Evolutionary conservation across 2,888 invertebrate species (phyloP).

Genomic region (Agapostemon virescens): DNA sequence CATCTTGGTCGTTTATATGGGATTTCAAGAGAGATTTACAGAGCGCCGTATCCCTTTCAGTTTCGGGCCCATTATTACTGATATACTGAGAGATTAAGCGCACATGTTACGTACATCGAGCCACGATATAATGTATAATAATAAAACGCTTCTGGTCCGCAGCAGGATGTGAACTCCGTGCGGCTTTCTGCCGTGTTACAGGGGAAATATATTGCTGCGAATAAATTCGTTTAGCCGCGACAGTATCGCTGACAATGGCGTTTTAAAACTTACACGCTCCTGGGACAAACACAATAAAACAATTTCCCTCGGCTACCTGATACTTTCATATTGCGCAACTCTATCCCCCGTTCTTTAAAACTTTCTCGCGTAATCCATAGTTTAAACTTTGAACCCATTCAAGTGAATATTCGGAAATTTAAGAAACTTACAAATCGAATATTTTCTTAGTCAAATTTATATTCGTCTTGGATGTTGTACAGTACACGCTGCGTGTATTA

Average conservation of each 20-base stretch:
- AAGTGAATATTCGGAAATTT: no score
- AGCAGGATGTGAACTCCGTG: constrained; percentile 56
- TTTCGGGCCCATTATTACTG: constrained; percentile 74
- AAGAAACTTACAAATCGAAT: no score
- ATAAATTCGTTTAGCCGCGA: constrained; percentile 26
- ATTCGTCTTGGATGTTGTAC: no score
- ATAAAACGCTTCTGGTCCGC: constrained; percentile 60
- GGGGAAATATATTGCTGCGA: neutral
- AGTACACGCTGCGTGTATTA: no score
- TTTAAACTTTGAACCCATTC: neutral
- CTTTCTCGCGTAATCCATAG: neutral
- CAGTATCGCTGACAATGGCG: constrained; percentile 9
- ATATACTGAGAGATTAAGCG: constrained; percentile 78
- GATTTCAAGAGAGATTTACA: constrained; percentile 71
- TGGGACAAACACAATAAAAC: neutral
- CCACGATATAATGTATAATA: constrained; percentile 65
- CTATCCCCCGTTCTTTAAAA: neutral
- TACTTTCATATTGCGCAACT: neutral
- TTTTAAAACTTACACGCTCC: constrained; percentile 4
- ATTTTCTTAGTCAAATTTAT: no score
- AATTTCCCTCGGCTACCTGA: neutral
- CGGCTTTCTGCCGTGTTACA: constrained; percentile 56
- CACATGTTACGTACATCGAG: constrained; percentile 76
- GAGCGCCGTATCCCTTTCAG: constrained; percentile 61
- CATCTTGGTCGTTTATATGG: constrained; percentile 65